A percentile compares a stretch with the other conserved stretches of the same genome.
Conservation (phyloP, 2,888 invertebrate species). For the Monoplex corrugatus region DNA sequence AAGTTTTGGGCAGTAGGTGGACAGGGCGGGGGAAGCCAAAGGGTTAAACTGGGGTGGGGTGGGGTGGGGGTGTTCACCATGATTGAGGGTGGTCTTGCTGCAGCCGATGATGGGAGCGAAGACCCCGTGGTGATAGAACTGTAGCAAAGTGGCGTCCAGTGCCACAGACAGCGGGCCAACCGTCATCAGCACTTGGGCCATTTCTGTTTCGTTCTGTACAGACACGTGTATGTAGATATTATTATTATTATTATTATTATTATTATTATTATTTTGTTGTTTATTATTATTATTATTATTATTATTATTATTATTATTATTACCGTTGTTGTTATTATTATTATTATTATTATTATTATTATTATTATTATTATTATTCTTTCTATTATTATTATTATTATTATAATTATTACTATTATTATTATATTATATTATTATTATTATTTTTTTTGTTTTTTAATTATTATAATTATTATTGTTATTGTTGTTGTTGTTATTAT, state of each 20-base stretch:
- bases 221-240: background rate
- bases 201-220: slow-evolving; percentile 73
- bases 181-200: slow-evolving; percentile 72
- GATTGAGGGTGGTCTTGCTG: slow-evolving; percentile 47
- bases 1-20: too few species aligned
- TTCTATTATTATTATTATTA: too few species aligned
- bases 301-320: too few species aligned
- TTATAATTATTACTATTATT: too few species aligned
- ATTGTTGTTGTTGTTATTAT: too few species aligned
- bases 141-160: slow-evolving; percentile 72
- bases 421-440: background rate
- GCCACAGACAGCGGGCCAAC: slow-evolving; percentile 76
- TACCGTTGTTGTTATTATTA: too few species aligned
- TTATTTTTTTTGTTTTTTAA: background rate
- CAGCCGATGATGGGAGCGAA: slow-evolving; percentile 51
- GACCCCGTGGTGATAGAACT: slow-evolving; percentile 56
- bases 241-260: background rate
- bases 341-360: too few species aligned
- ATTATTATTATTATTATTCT: too few species aligned
- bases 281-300: background rate
- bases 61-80: slow-evolving; percentile 38
- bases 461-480: background rate
- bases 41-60: too few species aligned
- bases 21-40: too few species aligned
- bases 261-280: background rate